phyloP scores from a whole-genome alignment of 2,888 invertebrate species.

The Patella caerulea region DNA sequence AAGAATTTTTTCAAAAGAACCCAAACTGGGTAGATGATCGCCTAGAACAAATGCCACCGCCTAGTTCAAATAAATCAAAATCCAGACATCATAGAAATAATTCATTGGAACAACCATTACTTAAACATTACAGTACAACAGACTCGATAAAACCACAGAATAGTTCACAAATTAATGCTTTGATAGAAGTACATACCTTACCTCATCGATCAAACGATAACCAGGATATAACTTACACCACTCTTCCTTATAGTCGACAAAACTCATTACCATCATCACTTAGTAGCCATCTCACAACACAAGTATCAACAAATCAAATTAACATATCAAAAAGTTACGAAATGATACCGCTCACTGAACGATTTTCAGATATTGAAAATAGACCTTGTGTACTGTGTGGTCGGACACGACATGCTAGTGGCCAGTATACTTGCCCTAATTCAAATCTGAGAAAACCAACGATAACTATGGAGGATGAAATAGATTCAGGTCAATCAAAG shows the following conservation, averaged over 20 bases:
- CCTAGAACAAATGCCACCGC: conserved; percentile 47
- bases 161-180: conserved; percentile 18
- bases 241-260: conserved; percentile 45
- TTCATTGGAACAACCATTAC: conserved; percentile 52
- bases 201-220: conserved; percentile 4
- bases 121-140: conserved; percentile 24
- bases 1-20: conserved; percentile 58
- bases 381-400: conserved; percentile 47
- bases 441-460: conserved; percentile 30
- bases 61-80: conserved; percentile 43
- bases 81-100: conserved; percentile 47
- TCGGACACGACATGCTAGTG: conserved; percentile 34
- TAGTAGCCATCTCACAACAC: conserved; percentile 47
- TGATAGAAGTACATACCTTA: conserved; percentile 23
- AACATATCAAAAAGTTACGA: conserved; percentile 49
- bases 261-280: conserved; percentile 60
- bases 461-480: conserved; percentile 24
- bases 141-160: conserved; percentile 6
- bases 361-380: neutral
- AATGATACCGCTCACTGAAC: neutral
- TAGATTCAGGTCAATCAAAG: conserved; percentile 24
- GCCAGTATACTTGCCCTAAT: conserved; percentile 25
- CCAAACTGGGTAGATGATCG: conserved; percentile 65
- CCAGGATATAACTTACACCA: conserved; percentile 16
- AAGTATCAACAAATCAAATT: conserved; percentile 39